Conservation (phyloP, 1,140 invertebrate species). For the Drosophila equinoxialis region DNA sequence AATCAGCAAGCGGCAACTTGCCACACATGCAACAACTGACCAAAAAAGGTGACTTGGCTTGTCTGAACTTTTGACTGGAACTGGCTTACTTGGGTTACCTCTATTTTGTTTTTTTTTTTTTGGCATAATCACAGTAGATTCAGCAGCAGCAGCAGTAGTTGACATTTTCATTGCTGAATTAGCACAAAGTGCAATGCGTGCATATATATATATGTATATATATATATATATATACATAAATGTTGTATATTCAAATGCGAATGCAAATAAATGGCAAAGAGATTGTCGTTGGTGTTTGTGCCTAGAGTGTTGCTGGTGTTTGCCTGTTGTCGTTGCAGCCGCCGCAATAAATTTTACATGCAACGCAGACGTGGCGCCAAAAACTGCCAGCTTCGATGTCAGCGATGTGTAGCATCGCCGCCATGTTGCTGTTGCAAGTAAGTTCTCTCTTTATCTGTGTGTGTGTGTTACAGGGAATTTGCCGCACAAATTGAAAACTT, state of each 20-base stretch:
- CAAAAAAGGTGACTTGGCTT: slow-evolving; percentile 46
- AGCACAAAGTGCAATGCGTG: slow-evolving; percentile 68
- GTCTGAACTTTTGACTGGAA: not conserved
- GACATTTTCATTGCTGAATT: slow-evolving; percentile 74
- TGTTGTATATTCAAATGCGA: slow-evolving; percentile 67
- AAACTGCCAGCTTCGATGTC: slow-evolving; percentile 72
- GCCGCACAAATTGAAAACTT: slow-evolving; percentile 77
- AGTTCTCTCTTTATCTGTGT: slow-evolving; percentile 30
- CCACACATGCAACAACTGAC: slow-evolving; percentile 1
- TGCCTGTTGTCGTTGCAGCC: slow-evolving; percentile 57
- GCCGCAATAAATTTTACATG: slow-evolving; percentile 73
- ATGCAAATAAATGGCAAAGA: slow-evolving; percentile 75
- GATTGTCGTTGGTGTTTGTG: slow-evolving; percentile 53
- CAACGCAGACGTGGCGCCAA: slow-evolving; percentile 74
- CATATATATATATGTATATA: slow-evolving; percentile 20
- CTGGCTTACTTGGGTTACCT: not conserved
- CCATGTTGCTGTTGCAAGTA: slow-evolving; percentile 53
- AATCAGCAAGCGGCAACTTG: slow-evolving; percentile 32
- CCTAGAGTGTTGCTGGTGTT: slow-evolving; percentile 6
- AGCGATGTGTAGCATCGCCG: slow-evolving; percentile 41
- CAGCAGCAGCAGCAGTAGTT: slow-evolving; percentile 37
- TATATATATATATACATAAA: slow-evolving; percentile 18
- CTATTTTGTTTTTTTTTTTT: not conserved
- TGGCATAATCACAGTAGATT: slow-evolving; percentile 51
- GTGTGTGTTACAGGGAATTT: slow-evolving; percentile 51